Conservation (phyloP, 2,888 invertebrate genomes). For the Lasioglossum calceatum region DNA sequence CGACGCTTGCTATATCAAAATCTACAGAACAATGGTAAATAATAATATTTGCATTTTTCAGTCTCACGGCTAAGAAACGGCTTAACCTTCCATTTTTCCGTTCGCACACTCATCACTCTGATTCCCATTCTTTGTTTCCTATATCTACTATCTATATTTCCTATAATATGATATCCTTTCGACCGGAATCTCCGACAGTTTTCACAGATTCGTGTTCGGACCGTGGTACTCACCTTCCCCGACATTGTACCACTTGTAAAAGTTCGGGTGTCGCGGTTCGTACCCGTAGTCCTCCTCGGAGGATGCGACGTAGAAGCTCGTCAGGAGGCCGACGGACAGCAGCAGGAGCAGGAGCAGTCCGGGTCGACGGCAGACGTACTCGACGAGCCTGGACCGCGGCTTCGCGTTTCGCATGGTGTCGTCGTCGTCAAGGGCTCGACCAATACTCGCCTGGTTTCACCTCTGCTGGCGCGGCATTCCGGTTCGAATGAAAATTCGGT, state of each 20-base stretch:
- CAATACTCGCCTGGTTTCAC: background rate
- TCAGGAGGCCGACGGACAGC: conserved; percentile 73
- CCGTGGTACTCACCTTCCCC: conserved; percentile 54
- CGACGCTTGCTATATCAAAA: too few relatives aligned
- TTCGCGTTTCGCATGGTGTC: background rate
- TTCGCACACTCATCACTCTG: background rate
- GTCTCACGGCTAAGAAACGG: too few relatives aligned
- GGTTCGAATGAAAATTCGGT: background rate
- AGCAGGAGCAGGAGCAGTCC: conserved; percentile 74
- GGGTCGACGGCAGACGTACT: conserved; percentile 76
- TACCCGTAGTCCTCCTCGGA: conserved; percentile 70
- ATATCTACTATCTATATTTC: background rate
- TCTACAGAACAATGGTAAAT: too few relatives aligned
- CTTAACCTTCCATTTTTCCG: background rate
- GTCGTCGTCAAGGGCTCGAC: background rate
- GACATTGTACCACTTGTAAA: conserved; percentile 54
- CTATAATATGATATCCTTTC: background rate
- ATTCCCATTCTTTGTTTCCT: background rate
- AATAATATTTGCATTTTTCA: too few relatives aligned
- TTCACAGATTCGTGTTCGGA: background rate
- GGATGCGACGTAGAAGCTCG: conserved; percentile 77
- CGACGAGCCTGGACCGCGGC: conserved; percentile 57
- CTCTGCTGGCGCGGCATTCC: background rate
- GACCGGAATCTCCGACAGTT: background rate
- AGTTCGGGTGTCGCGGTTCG: conserved; percentile 67